Evolutionary conservation across 2,888 invertebrate genomes (phyloP).

Genomic region (Dermolepida albohirtum): DNA sequence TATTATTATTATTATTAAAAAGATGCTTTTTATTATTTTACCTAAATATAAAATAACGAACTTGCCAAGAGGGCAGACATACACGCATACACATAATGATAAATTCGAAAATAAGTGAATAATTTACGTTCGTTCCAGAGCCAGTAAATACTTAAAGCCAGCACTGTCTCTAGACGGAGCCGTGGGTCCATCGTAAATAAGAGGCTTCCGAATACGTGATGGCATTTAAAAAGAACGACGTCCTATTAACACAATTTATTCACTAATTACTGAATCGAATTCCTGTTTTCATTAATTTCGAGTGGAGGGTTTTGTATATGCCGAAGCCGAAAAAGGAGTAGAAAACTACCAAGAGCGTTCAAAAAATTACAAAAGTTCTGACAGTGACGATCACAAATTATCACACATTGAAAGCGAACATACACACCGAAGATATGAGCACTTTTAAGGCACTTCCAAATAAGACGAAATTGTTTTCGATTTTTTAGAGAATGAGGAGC

Average conservation of each 20-base stretch:
- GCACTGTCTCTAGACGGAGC: background rate
- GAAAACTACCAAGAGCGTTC: slow-evolving; percentile 6
- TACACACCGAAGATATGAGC: slow-evolving; percentile 8
- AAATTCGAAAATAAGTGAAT: no score
- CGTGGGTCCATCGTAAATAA: slow-evolving; percentile 3
- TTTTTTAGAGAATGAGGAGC: no score
- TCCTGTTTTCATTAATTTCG: slow-evolving; percentile 17
- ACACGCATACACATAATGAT: no score
- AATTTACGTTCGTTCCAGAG: no score
- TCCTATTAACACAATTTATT: slow-evolving; percentile 32
- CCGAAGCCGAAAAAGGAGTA: slow-evolving; percentile 22
- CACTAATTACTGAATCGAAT: slow-evolving; percentile 28
- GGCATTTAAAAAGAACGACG: slow-evolving; percentile 6
- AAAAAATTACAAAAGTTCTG: slow-evolving; percentile 22
- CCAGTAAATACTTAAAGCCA: slow-evolving; percentile 4
- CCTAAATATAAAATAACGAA: no score
- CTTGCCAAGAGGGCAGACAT: no score
- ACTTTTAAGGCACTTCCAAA: background rate
- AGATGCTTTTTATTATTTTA: no score
- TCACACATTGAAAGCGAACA: no score
- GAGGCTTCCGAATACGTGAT: slow-evolving; percentile 13
- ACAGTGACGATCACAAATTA: no score
- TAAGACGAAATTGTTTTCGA: background rate
- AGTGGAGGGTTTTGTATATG: slow-evolving; percentile 3
- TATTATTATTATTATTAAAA: no score